phyloP scores from a whole-genome alignment of 2,113 vertebrate genomes.

The Turnix velox region DNA sequence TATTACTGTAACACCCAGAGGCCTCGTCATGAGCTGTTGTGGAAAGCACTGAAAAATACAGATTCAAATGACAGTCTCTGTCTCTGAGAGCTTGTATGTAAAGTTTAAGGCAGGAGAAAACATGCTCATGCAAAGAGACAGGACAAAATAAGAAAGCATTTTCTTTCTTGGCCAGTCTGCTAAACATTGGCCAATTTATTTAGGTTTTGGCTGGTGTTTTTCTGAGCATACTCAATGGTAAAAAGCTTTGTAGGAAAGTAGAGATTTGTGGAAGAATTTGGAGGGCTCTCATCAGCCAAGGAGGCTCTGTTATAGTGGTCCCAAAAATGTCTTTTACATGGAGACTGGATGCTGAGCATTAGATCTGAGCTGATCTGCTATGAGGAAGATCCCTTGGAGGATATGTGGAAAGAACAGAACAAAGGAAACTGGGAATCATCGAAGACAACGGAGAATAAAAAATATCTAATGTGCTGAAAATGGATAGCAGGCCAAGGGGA shows the following conservation, averaged over 20 bases:
- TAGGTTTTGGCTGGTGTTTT: not conserved
- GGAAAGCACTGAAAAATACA: not conserved
- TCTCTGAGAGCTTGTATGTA: not conserved
- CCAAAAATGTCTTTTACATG: not conserved
- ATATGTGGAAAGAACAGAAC: not conserved
- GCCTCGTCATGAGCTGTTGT: not conserved
- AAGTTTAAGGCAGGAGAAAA: not conserved
- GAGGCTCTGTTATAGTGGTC: not conserved
- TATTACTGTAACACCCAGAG: not conserved
- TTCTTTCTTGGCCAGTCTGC: not conserved
- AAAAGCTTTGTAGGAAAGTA: not conserved
- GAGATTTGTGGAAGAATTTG: not conserved
- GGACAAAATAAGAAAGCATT: not conserved
- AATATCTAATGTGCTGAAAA: not conserved
- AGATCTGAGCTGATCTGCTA: not conserved
- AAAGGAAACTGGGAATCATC: not conserved
- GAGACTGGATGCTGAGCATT: not conserved
- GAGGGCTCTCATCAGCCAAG: not conserved
- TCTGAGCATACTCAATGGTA: not conserved
- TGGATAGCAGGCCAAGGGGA: not conserved
- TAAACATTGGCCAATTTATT: not conserved
- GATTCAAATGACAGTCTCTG: conserved; percentile 39
- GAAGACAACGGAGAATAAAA: not conserved
- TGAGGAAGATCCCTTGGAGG: not conserved
- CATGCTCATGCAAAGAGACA: not conserved